Base-by-base conservation (phyloP, 2,113 vertebrate species). In the Sander lucioperca region DNA sequence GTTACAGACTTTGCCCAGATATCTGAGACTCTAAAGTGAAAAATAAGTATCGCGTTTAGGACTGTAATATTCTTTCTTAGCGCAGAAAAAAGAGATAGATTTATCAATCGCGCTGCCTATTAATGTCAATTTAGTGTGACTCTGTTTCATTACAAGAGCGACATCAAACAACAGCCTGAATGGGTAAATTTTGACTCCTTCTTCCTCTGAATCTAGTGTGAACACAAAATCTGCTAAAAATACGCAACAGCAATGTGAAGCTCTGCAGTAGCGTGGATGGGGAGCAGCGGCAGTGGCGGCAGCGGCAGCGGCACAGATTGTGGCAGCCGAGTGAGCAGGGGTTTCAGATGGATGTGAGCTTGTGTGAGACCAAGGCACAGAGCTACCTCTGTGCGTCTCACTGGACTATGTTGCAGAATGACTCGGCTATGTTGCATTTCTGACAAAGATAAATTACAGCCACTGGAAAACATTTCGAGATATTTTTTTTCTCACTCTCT, bases 401-500 rank as follows among this genome's bases (percentile, higher is more conserved):
- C 87, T 81, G 91, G 94, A 92, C 91, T 87, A 64, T 80, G 91
- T 91, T 92, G 91, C 93, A 92, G 93, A 95, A 93, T 94, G 92
- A 94, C 94, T 93, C 87, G 90, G 90, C 93, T 93, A 93, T 85
- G 94, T 93, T 93, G 93, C 92, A 73, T 79, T 76, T 81, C 81
- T 94, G 94, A 95, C 95, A 95, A 95, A 95, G 95, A 96, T 95
- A 95, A 96, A 96, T 96, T 94, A 91, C 93, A 86, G 86, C 89
- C 71, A 68, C 90, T 92, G 94, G 91, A 94, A 95, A 94, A 95
- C 90, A 93, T 94, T 94, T 93, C 86, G 77, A 70, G 59, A 23
- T 79, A 84, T 88, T 69, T 88, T 83, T 88, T 86, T 43, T 25
- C 57, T 71, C 70, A 30, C 75, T 75, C 48, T 25, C 63, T 16